Percentiles rank a stretch among this genome's conserved stretches.
Conservation (phyloP, 2,888 invertebrate species). For the Dolomedes plantarius region DNA sequence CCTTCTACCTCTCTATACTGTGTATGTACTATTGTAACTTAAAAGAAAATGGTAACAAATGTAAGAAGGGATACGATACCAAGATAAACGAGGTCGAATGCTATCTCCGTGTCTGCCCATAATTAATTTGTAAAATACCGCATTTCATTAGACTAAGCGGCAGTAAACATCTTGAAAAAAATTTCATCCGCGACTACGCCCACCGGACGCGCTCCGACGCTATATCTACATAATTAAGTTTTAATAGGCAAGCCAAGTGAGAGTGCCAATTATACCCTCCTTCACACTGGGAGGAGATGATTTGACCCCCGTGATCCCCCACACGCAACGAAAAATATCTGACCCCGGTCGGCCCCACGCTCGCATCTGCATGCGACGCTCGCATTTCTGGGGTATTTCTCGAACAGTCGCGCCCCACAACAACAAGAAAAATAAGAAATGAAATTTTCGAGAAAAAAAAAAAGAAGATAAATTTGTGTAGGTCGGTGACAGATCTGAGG, state of each 20-base stretch:
- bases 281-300: constrained; percentile 52
- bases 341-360: constrained; percentile 35
- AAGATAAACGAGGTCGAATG: neutral
- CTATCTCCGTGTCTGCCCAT: neutral
- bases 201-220: constrained; percentile 5
- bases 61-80: no score
- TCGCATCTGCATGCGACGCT: constrained; percentile 46
- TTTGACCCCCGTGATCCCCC: constrained; percentile 42
- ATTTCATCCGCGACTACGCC: neutral
- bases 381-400: constrained; percentile 19
- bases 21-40: no score
- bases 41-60: no score
- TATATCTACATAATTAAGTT: constrained; percentile 69
- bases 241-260: constrained; percentile 53
- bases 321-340: constrained; percentile 41
- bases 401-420: neutral
- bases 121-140: neutral
- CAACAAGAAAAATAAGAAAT: neutral
- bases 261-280: constrained; percentile 62
- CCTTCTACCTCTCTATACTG: no score
- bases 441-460: neutral
- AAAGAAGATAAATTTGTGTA: neutral
- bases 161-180: neutral
- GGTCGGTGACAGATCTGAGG: constrained; percentile 18
- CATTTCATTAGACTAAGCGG: constrained; percentile 9